Percentiles rank a stretch among this genome's conserved stretches.
Evolutionary conservation across 2,113 vertebrate genomes (phyloP).

Genomic region (Callithrix jacchus): DNA sequence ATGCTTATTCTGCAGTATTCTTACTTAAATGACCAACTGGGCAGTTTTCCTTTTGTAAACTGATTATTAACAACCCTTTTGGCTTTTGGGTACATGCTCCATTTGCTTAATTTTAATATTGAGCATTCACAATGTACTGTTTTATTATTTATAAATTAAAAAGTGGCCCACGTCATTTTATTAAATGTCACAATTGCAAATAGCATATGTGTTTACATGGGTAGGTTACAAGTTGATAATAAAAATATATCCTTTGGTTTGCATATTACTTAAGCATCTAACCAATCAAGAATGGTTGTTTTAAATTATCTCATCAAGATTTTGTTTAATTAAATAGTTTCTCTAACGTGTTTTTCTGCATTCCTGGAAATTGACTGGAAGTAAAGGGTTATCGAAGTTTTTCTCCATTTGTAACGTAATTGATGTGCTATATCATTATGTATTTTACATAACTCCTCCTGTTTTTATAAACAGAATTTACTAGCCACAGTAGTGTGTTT

Average conservation of each 20-base stretch:
- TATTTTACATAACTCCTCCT: neutral
- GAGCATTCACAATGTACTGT: neutral
- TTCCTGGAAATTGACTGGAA: neutral
- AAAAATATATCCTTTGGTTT: constrained; percentile 43
- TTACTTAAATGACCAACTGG: constrained; percentile 32
- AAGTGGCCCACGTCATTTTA: neutral
- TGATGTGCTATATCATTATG: neutral
- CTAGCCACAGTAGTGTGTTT: neutral
- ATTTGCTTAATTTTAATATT: constrained; percentile 28
- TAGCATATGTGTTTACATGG: neutral
- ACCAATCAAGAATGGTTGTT: neutral
- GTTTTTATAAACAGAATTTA: constrained; percentile 28
- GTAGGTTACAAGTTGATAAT: constrained; percentile 4
- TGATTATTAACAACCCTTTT: neutral
- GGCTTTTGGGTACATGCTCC: neutral
- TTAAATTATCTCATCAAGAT: neutral
- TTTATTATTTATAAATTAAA: constrained; percentile 22
- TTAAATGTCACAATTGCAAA: neutral
- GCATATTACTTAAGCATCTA: neutral
- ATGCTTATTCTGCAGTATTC: neutral
- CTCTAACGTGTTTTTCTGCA: neutral
- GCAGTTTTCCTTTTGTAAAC: neutral
- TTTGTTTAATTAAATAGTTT: neutral
- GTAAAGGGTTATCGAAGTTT: neutral
- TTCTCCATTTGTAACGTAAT: neutral